Evolutionary conservation across 2,113 vertebrate species (phyloP).

Genomic region (Oryzias javanicus): DNA sequence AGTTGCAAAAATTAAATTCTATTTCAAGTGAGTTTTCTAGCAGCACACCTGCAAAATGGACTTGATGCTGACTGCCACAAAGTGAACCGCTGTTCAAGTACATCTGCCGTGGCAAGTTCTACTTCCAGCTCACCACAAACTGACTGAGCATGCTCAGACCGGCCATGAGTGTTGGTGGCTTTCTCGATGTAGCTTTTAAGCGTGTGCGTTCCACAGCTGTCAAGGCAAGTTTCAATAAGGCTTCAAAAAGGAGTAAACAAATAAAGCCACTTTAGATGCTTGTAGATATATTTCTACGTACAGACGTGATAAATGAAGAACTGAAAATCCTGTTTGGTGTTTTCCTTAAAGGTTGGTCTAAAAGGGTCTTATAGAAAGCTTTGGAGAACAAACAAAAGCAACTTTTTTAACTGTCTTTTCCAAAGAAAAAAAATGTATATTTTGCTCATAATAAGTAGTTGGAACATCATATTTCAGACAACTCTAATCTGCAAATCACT

Average conservation of each 20-base stretch:
- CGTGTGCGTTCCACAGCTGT: constrained; percentile 34
- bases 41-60: constrained; percentile 29
- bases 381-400: too few species aligned
- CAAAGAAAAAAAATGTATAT: neutral
- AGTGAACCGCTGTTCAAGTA: constrained; percentile 48
- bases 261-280: neutral
- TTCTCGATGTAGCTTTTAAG: neutral
- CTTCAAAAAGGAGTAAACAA: neutral
- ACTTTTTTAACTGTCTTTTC: neutral
- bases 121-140: constrained; percentile 22
- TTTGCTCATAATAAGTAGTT: neutral
- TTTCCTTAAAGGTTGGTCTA: too few species aligned
- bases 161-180: neutral
- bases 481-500: neutral
- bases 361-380: too few species aligned
- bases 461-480: neutral
- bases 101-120: constrained; percentile 21
- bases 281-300: neutral
- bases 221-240: constrained; percentile 38
- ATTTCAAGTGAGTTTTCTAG: neutral
- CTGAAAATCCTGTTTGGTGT: too few species aligned
- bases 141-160: constrained; percentile 1
- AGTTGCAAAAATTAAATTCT: constrained; percentile 14
- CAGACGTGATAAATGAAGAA: neutral
- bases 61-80: constrained; percentile 12